These are phyloP conservation scores for Pyrochroa serraticornis DNA, from an alignment of 2,888 invertebrate genomes.

Conservation along the genomic window DNA sequence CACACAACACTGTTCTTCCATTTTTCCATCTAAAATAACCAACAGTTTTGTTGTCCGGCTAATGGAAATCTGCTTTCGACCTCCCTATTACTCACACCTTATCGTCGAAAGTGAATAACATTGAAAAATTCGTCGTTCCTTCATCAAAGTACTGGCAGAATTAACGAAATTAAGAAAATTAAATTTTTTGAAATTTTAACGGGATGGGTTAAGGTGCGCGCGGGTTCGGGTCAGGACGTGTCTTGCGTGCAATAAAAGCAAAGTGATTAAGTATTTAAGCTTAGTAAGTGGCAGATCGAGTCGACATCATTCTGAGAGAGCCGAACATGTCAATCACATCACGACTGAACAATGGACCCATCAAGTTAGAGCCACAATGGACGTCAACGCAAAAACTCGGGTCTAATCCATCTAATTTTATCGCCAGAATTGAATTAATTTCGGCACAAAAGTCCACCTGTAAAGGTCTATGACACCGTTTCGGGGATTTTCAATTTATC, in stretches of 20 bases:
- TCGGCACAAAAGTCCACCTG: background rate
- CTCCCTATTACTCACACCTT: constrained; percentile 31
- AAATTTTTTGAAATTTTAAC: background rate
- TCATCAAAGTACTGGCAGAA: background rate
- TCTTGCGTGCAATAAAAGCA: constrained; percentile 30
- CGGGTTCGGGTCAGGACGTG: background rate
- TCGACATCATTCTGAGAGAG: constrained; percentile 48
- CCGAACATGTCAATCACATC: constrained; percentile 47
- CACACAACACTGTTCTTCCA: constrained; percentile 52
- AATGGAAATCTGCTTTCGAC: constrained; percentile 33
- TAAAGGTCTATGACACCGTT: too few species aligned
- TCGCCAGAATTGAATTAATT: background rate
- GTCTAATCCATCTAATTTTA: background rate
- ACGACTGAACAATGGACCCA: constrained; percentile 45
- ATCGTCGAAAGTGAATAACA: constrained; percentile 14
- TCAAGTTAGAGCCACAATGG: constrained; percentile 35
- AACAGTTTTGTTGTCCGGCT: constrained; percentile 34
- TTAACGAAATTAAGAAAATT: background rate
- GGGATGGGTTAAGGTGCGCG: too few species aligned
- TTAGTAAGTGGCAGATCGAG: constrained; percentile 53
- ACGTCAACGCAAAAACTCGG: constrained; percentile 25
- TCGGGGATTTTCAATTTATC: too few species aligned
- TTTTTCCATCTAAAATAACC: constrained; percentile 51
- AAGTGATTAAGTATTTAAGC: constrained; percentile 53
- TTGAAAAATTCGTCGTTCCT: constrained; percentile 7